phyloP scores from a whole-genome alignment of 2,888 invertebrate species.

The Trichopria drosophilae region DNA sequence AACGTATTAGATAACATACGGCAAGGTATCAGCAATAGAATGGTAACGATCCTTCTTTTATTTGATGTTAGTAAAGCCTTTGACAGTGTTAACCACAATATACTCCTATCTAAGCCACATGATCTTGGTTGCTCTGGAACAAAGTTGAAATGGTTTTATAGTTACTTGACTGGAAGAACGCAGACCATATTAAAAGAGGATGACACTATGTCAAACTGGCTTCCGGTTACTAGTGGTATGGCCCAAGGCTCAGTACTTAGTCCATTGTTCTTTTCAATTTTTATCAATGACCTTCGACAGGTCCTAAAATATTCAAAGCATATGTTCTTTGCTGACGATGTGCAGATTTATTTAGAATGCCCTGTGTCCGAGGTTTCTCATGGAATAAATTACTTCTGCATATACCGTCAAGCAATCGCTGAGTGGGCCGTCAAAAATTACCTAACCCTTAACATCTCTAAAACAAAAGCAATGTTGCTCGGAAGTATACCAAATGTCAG shows the following conservation, averaged over 20 bases:
- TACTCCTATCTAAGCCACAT: not conserved
- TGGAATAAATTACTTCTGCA: too few relatives aligned
- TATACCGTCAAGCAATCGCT: too few relatives aligned
- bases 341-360: slow-evolving; percentile 17
- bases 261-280: slow-evolving; percentile 10
- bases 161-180: too few relatives aligned
- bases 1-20: slow-evolving; percentile 6
- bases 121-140: not conserved
- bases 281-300: slow-evolving; percentile 3
- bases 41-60: slow-evolving; percentile 3
- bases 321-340: slow-evolving; percentile 16
- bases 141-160: not conserved
- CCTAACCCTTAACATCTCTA: too few relatives aligned
- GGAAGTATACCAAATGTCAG: too few relatives aligned
- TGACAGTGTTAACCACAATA: slow-evolving; percentile 4
- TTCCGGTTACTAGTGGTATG: not conserved
- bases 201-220: not conserved
- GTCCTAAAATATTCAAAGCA: not conserved
- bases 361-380: too few relatives aligned
- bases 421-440: too few relatives aligned
- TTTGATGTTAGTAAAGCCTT: slow-evolving; percentile 16
- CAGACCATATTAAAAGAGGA: not conserved
- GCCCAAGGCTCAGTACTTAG: slow-evolving; percentile 19
- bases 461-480: too few relatives aligned
- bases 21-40: not conserved